phyloP scores from a whole-genome alignment of 2,113 vertebrate species.

The Dicentrarchus labrax region DNA sequence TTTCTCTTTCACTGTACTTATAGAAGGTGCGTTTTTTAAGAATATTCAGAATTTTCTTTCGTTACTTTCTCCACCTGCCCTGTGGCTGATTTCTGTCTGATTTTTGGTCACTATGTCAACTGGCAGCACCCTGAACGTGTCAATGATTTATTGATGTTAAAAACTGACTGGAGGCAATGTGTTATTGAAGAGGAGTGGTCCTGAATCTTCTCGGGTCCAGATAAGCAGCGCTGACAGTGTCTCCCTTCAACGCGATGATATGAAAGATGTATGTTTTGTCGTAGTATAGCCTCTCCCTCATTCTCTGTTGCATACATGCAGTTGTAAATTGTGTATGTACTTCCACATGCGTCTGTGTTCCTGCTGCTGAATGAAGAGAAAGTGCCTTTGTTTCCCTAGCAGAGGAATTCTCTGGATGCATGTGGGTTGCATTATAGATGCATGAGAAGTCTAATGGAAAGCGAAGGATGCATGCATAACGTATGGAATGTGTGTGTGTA shows the following conservation, averaged over 20 bases:
- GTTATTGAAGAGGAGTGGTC: neutral
- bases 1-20: neutral
- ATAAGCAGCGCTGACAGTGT: neutral
- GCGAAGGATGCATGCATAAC: conserved; percentile 44
- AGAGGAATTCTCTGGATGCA: conserved; percentile 34
- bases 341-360: neutral
- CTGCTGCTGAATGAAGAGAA: conserved; percentile 13
- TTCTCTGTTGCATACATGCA: neutral
- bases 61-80: too few species aligned
- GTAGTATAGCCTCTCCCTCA: neutral
- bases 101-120: neutral
- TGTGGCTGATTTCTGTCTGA: neutral
- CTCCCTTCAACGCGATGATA: neutral
- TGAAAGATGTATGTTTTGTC: neutral
- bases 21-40: neutral
- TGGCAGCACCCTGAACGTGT: neutral
- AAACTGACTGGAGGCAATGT: neutral
- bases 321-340: neutral
- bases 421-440: conserved; percentile 69
- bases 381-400: conserved; percentile 39
- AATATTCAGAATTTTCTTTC: too few species aligned
- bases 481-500: too few species aligned
- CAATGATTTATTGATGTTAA: neutral
- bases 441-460: conserved; percentile 67
- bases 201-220: neutral